Evolutionary conservation across 1,140 invertebrate genomes (phyloP).

Genomic region (Zaprionus ornatus): DNA sequence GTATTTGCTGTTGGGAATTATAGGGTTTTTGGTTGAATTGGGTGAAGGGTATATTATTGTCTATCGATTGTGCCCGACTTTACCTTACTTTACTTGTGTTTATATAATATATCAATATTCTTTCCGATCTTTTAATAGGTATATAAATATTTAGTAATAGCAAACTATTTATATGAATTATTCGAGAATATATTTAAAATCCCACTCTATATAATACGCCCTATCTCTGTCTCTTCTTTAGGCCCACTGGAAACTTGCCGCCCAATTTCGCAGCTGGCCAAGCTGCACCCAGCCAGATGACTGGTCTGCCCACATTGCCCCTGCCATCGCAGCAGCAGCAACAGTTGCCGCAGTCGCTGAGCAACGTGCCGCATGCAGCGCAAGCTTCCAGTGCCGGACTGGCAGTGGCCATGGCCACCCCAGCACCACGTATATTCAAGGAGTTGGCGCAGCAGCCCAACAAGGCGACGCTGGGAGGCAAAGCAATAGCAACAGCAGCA

Average conservation of each 20-base stretch:
- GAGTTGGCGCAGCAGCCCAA: conserved; percentile 74
- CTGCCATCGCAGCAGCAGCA: conserved; percentile 32
- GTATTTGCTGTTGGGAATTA: too few relatives aligned
- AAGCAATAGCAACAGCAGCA: conserved; percentile 18
- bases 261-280: conserved; percentile 56
- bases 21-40: too few relatives aligned
- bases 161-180: not conserved
- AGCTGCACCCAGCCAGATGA: conserved; percentile 55
- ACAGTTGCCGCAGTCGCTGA: conserved; percentile 15
- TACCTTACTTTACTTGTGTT: too few relatives aligned
- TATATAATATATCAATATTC: not conserved
- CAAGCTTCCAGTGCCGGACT: conserved; percentile 41
- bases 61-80: too few relatives aligned
- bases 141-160: not conserved
- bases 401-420: conserved; percentile 77
- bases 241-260: conserved; percentile 65
- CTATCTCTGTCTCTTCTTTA: conserved; percentile 6
- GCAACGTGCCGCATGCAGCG: conserved; percentile 19
- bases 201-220: not conserved
- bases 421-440: conserved; percentile 77
- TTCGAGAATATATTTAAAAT: not conserved
- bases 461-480: conserved; percentile 41
- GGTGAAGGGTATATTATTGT: too few relatives aligned
- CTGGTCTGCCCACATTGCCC: conserved; percentile 55
- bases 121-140: not conserved